Evolutionary conservation across 2,113 vertebrate genomes (phyloP), one percentile per base, ranked within the genome.

Genomic region (Dasyornis broadbenti): DNA sequence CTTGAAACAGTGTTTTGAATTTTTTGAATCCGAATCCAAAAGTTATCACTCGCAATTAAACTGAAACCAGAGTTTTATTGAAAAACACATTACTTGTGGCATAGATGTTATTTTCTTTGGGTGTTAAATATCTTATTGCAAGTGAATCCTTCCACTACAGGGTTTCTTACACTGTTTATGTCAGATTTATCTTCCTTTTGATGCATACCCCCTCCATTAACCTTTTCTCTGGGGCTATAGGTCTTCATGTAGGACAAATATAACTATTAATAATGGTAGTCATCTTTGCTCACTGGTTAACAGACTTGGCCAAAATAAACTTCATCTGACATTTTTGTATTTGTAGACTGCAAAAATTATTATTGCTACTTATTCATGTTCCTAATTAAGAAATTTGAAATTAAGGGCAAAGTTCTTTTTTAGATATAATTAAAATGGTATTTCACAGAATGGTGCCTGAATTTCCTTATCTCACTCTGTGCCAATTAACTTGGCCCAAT

Each of bases 351-450:
- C 33, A 85, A 96, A 91, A 93, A 49, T 89, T 96, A 88, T 71
- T 78, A 61, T 72, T 75, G 35, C 22, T 95, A 81, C 59, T 96
- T 84, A 89, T 94, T 97, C 86, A 86, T 94, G 82, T 95, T 96
- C 52, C 83, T 92, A 97, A 97, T 97, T 95, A 97, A 92, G 85
- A 79, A 89, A 93, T 66, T 86, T 79, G 56, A 95, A 97, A 96
- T 89, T 81, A 94, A 97, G 86, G 49, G 31, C 57, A 88, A 28
- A 13, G 27, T 86, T 95, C 39, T 69, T 96, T 80, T 85, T 96
- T 85, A 89, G 37, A 85, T 96, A 91, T 94, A 97, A 97, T 97
- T 98, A 97, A 97, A 98, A 82, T 1, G 1, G 47, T 96, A 96
- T 97, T 97, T 98, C 89, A 97, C 54, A 91, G 22, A 94, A 37